phyloP scores from a whole-genome alignment of 2,113 vertebrate species.

The Ploceus nigricollis region DNA sequence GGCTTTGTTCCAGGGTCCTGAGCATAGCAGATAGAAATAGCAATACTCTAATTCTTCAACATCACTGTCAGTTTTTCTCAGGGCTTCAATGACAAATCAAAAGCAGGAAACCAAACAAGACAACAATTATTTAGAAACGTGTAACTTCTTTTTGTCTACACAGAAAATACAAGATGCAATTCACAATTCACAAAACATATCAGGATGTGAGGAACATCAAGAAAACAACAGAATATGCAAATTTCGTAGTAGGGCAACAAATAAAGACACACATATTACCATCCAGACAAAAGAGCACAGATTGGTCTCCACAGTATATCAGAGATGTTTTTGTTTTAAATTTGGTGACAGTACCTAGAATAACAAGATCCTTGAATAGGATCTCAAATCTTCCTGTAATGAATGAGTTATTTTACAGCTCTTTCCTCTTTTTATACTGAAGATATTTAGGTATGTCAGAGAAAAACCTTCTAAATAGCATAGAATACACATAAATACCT shows the following conservation, averaged over 20 bases:
- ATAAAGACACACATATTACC: background rate
- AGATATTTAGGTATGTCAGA: background rate
- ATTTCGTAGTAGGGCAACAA: background rate
- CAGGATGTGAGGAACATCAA: background rate
- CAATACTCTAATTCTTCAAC: background rate
- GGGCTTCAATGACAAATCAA: background rate
- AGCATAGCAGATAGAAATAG: background rate
- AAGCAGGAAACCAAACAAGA: background rate
- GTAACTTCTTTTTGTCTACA: background rate
- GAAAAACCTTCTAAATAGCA: background rate
- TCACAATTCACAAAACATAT: background rate
- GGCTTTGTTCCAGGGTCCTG: background rate
- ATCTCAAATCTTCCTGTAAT: background rate
- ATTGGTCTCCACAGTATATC: background rate
- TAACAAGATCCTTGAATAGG: background rate
- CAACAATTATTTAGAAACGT: background rate
- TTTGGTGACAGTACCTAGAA: background rate
- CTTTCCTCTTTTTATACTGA: background rate
- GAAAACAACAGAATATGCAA: background rate
- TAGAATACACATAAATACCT: conserved; percentile 78
- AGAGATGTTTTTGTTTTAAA: background rate
- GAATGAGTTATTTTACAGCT: background rate
- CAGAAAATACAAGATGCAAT: background rate
- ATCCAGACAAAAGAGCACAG: background rate
- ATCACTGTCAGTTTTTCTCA: background rate